Base-by-base conservation (phyloP, 2,888 invertebrate species). In the Epinotia demarniana region DNA sequence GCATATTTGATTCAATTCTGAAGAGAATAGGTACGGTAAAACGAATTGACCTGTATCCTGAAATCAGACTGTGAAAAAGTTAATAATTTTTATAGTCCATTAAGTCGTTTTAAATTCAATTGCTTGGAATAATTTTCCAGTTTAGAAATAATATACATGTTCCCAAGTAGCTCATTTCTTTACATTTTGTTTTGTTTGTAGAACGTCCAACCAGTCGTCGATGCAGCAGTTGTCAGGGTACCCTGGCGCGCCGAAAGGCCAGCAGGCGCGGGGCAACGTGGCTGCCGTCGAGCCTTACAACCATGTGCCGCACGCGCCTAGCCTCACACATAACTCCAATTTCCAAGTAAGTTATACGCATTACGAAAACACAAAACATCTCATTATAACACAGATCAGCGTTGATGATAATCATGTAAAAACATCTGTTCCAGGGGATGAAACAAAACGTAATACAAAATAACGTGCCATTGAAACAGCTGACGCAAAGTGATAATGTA, bases 201-300 rank as follows among this genome's bases (percentile, higher is more conserved):
- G 94, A 86, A 91, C 91, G 72, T 89, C 85, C 74, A 95, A 94
- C 80, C 89, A 94, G 64, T 86, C 93, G 77, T 91, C 93, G 69
- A 90, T 93, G 90, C 92, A 94, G 82, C 92, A 94, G 86, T 83
- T 94, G 81, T 92, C 94, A 11, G 90, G 89, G 84, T 92, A 94
- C 80, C 87, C 92, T 78, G 83, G 90, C 72, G 87, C 89, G 68
- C 93, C 91, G 90, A 92, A 92, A 91, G 92, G 90, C 84, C 94
- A 91, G 84, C 95, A 95, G 80, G 93, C 96, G 9, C 94, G 97
- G 67, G 97, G 97, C 72, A 97, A 98, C 90, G 96, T 98, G 77
- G 98, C 98, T 19, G 98, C 98, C 63, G 97, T 98, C 55, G 98
- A 98, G 87, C 98, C 98, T 4, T 98, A 97, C 88, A 97, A 97